phyloP scores from a whole-genome alignment of 2,797 vertebrate genomes.

The Oryzias dopingdopingensis region DNA sequence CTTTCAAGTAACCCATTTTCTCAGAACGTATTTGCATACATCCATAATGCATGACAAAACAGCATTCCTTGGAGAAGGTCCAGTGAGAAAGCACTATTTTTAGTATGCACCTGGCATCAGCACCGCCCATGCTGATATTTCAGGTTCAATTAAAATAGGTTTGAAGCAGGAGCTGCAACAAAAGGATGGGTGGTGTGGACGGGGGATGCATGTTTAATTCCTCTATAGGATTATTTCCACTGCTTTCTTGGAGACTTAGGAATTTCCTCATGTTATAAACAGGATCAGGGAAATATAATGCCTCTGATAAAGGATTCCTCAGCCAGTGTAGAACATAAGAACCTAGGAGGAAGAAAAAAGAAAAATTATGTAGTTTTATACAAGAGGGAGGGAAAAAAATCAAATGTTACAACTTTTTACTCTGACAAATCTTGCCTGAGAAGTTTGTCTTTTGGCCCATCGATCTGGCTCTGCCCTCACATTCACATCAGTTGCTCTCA shows the following conservation, averaged over 20 bases:
- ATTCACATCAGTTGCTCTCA: conserved; percentile 31
- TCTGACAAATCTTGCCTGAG: conserved; percentile 42
- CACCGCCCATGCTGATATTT: conserved; percentile 53
- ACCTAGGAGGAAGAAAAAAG: conserved; percentile 14
- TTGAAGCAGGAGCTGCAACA: conserved; percentile 14
- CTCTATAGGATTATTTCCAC: conserved; percentile 3
- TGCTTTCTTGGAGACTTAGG: conserved; percentile 27
- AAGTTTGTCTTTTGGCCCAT: conserved; percentile 10
- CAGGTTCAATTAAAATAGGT: conserved; percentile 56
- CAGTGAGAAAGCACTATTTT: conserved; percentile 72
- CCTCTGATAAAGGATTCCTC: conserved; percentile 41
- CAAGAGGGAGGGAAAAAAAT: conserved; percentile 27
- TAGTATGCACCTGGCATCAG: conserved; percentile 70
- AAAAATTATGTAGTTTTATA: conserved; percentile 18
- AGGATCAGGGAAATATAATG: conserved; percentile 52
- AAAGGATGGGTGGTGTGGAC: conserved; percentile 30
- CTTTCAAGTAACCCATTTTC: conserved; percentile 74
- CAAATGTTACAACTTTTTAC: conserved; percentile 49
- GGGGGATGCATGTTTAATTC: conserved; percentile 28
- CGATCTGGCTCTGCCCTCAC: conserved; percentile 12
- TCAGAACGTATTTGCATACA: conserved; percentile 72
- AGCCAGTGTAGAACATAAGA: conserved; percentile 27
- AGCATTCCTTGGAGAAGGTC: conserved; percentile 62
- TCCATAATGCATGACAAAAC: conserved; percentile 76
- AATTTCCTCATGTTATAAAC: conserved; percentile 37